Percentiles rank a stretch among this genome's conserved stretches.
Evolutionary conservation across 92 coral and sea anemone genomes (phyloP).

Genomic region (Epizoanthus rinbou): DNA sequence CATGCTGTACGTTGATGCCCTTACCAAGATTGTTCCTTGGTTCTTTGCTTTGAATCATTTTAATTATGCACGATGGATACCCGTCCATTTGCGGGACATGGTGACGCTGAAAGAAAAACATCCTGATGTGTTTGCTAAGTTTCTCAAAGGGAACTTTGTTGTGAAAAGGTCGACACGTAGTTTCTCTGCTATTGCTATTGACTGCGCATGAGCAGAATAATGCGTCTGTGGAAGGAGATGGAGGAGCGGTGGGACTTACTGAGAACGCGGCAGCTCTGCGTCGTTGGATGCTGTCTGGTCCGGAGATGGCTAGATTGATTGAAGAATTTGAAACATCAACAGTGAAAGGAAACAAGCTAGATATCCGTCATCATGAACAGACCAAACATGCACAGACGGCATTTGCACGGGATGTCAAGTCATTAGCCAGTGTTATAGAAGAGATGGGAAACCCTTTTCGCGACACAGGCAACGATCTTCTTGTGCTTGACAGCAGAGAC

Average conservation of each 20-base stretch:
- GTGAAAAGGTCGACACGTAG: background rate
- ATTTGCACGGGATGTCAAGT: constrained; percentile 46
- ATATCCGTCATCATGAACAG: background rate
- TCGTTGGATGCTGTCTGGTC: constrained; percentile 57
- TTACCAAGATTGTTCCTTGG: constrained; percentile 15
- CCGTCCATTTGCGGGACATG: constrained; percentile 47
- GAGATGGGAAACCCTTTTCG: constrained; percentile 69
- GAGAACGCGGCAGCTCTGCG: constrained; percentile 55
- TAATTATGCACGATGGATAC: constrained; percentile 42
- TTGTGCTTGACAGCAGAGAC: constrained; percentile 18
- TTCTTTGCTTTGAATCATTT: background rate
- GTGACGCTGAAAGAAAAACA: background rate
- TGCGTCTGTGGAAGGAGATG: constrained; percentile 28
- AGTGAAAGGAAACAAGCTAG: background rate
- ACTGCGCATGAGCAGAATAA: background rate
- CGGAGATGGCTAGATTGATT: constrained; percentile 47
- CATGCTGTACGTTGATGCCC: constrained; percentile 23
- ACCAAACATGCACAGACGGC: constrained; percentile 39
- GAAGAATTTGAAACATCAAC: constrained; percentile 31
- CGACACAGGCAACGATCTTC: constrained; percentile 36
- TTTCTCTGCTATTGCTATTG: constrained; percentile 31
- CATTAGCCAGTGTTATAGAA: constrained; percentile 33
- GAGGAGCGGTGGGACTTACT: constrained; percentile 44
- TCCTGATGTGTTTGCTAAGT: constrained; percentile 3
- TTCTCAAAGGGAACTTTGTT: constrained; percentile 19